Evolutionary conservation across 1,140 invertebrate species (phyloP).

Genomic region (Harlomillsia oculata): DNA sequence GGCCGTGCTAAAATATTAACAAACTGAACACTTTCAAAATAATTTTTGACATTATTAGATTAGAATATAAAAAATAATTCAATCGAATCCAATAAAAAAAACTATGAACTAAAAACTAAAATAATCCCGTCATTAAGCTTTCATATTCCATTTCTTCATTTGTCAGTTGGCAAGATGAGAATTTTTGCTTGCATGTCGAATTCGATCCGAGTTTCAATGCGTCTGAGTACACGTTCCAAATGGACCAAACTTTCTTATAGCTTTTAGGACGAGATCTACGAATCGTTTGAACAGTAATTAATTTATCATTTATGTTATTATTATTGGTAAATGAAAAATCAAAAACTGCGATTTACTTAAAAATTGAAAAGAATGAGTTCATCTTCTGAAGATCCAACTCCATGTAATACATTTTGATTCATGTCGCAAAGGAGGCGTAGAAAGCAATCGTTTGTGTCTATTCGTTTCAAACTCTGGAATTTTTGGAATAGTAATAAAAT

Average conservation of each 20-base stretch:
- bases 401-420: conserved; percentile 5
- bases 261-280: background rate
- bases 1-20: no score
- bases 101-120: background rate
- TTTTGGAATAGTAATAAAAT: background rate
- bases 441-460: conserved; percentile 16
- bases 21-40: no score
- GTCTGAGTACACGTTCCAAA: conserved; percentile 1
- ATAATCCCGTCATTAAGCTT: background rate
- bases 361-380: background rate
- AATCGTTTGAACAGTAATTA: background rate
- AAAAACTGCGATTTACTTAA: background rate
- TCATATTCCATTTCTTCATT: background rate
- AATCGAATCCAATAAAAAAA: no score
- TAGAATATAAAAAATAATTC: no score
- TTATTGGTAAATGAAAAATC: background rate
- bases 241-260: background rate
- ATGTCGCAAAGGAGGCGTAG: conserved; percentile 6
- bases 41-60: no score
- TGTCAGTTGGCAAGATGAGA: background rate
- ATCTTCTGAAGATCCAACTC: background rate
- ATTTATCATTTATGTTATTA: background rate
- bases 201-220: background rate
- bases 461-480: conserved; percentile 1
- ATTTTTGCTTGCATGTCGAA: background rate